A percentile compares a stretch with the other conserved stretches of the same genome.
These are phyloP conservation scores for Cryptophagus acutangulus DNA, from an alignment of 2,888 invertebrate genomes.

Conservation along the genomic window DNA sequence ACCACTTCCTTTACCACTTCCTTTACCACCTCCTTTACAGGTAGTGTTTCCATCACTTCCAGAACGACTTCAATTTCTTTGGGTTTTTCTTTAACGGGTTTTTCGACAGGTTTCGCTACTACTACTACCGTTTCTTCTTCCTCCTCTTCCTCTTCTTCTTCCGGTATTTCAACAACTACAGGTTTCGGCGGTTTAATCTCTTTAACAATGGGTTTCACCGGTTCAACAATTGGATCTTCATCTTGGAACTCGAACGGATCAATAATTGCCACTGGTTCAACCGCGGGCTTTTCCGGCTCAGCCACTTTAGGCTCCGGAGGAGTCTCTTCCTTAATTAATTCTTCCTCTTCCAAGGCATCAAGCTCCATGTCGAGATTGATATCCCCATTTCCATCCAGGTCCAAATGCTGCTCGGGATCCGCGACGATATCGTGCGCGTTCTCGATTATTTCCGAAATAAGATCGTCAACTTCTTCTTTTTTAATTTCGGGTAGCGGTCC, in stretches of 20 bases:
- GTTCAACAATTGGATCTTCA: constrained; percentile 40
- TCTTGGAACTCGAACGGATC: constrained; percentile 48
- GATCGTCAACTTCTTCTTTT: constrained; percentile 53
- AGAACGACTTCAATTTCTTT: constrained; percentile 22
- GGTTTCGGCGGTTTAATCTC: constrained; percentile 23
- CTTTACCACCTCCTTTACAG: neutral
- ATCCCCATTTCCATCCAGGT: constrained; percentile 44
- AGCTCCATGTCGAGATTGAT: constrained; percentile 45
- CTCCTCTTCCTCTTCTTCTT: constrained; percentile 3
- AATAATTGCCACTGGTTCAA: constrained; percentile 26
- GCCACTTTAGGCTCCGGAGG: neutral
- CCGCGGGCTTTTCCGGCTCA: constrained; percentile 18
- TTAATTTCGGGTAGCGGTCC: constrained; percentile 52
- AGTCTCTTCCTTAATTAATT: constrained; percentile 10
- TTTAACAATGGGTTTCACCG: constrained; percentile 20
- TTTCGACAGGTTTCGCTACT: constrained; percentile 45
- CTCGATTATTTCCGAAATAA: constrained; percentile 53
- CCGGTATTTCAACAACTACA: constrained; percentile 12
- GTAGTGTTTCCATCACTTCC: constrained; percentile 38
- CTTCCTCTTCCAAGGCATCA: constrained; percentile 42
- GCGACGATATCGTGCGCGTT: constrained; percentile 47
- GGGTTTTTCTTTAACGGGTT: constrained; percentile 40
- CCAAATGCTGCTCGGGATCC: constrained; percentile 45
- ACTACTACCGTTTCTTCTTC: constrained; percentile 46
- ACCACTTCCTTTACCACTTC: constrained; percentile 42